These are phyloP conservation scores for Scolopax rusticola DNA, from an alignment of 2,797 vertebrate genomes.

Conservation along the genomic window DNA sequence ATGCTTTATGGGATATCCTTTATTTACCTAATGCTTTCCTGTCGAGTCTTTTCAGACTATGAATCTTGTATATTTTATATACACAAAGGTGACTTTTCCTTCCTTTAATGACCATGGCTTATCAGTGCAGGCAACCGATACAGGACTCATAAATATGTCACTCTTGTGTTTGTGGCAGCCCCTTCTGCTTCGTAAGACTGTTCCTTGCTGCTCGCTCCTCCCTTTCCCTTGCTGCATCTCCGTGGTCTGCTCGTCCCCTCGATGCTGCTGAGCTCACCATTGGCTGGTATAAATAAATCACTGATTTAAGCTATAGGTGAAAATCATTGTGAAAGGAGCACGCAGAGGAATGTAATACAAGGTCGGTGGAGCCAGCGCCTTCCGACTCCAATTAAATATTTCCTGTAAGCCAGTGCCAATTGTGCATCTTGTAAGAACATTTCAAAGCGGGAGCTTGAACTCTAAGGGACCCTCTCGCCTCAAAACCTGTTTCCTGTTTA, in stretches of 20 bases:
- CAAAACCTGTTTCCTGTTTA: slow-evolving; percentile 85
- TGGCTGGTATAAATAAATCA: slow-evolving; percentile 75
- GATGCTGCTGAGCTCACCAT: not conserved
- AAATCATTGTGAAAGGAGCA: slow-evolving; percentile 61
- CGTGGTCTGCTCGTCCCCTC: not conserved
- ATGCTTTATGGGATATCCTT: slow-evolving; percentile 83
- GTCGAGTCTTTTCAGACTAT: slow-evolving; percentile 78
- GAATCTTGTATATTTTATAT: slow-evolving; percentile 81
- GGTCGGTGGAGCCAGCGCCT: slow-evolving; percentile 74
- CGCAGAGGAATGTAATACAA: slow-evolving; percentile 70
- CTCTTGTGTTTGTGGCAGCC: slow-evolving; percentile 3
- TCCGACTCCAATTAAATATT: slow-evolving; percentile 82
- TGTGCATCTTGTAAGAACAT: slow-evolving; percentile 83
- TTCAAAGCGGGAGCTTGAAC: slow-evolving; percentile 80
- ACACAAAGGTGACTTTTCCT: slow-evolving; percentile 85
- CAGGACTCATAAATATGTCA: slow-evolving; percentile 83
- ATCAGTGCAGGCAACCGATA: slow-evolving; percentile 80
- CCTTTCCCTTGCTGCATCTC: not conserved
- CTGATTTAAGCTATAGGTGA: slow-evolving; percentile 61
- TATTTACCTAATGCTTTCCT: slow-evolving; percentile 85
- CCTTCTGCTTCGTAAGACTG: not conserved
- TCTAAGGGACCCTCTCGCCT: slow-evolving; percentile 78
- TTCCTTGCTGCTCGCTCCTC: slow-evolving; percentile 28
- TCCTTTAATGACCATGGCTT: slow-evolving; percentile 81
- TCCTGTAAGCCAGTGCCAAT: slow-evolving; percentile 80